Evolutionary conservation across 2,888 invertebrate species (phyloP), one percentile per base, ranked within the genome.

Genomic region (Nycteola revayana): DNA sequence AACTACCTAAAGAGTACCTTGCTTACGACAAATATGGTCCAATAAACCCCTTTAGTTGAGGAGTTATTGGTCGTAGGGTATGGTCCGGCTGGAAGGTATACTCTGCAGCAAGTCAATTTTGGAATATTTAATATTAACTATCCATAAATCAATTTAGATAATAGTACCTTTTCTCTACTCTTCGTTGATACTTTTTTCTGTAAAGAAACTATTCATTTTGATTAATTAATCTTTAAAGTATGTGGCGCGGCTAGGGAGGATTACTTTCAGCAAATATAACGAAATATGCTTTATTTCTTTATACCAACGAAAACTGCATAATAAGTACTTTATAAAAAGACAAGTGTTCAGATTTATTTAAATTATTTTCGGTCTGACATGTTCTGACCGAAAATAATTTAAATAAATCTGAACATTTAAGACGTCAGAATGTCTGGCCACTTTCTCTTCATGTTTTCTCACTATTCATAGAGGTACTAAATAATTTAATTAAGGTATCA

Each of bases 291-390:
- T 14, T 5, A 14, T 14, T 14, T 14, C 14, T 14, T 14, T 14
- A 14, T 14, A 5, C 14, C 14, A 14, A 14, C 59, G 62, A 60
- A 62, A 14, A 14, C 14, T 14, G 14, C 2, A 5, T 14, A 14
- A 14, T 14, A 14, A 14, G 14, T 14, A 14, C 45, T 47, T 52
- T 54, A 40, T 43, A 34, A 44, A 49, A 26, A 48, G 14, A 14
- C 14, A n/a, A n/a, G n/a, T n/a, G n/a, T n/a, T n/a, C n/a, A n/a
- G n/a, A n/a, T n/a, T n/a, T n/a, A n/a, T n/a, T n/a, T n/a, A n/a
- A n/a, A n/a, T n/a, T n/a, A n/a, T n/a, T n/a, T n/a, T n/a, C n/a
- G n/a, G n/a, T n/a, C n/a, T n/a, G n/a, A n/a, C n/a, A n/a, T n/a
- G n/a, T n/a, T n/a, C n/a, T n/a, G n/a, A n/a, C n/a, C n/a, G n/a